A percentile compares a stretch with the other conserved stretches of the same genome.
These are phyloP conservation scores for Phanerotoma sp. DNA, from an alignment of 2,888 invertebrate genomes.

Conservation along the genomic window DNA sequence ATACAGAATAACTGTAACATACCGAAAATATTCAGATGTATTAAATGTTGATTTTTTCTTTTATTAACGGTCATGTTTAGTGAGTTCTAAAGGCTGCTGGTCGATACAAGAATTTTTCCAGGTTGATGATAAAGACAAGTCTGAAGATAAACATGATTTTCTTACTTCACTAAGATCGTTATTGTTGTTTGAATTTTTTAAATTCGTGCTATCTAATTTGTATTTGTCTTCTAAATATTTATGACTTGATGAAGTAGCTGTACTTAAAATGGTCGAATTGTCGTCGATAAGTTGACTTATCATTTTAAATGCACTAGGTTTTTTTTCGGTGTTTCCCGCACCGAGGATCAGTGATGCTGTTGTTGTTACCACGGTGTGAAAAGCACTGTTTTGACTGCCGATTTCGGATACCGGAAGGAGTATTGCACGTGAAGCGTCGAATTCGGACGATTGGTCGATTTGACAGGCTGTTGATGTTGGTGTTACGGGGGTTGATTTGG, in stretches of 20 bases:
- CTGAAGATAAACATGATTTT: no score
- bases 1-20: no score
- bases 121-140: no score
- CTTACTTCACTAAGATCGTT: no score
- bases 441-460: constrained; percentile 42
- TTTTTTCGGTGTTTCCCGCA: constrained; percentile 39
- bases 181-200: constrained; percentile 39
- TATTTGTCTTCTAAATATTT: not conserved
- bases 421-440: constrained; percentile 50
- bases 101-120: constrained; percentile 55
- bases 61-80: constrained; percentile 70
- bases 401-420: constrained; percentile 62
- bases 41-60: constrained; percentile 17
- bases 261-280: constrained; percentile 39
- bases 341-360: constrained; percentile 46
- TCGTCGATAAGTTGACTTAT: constrained; percentile 54
- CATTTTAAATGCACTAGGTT: constrained; percentile 55
- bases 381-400: constrained; percentile 91
- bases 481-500: constrained; percentile 50
- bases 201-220: constrained; percentile 23
- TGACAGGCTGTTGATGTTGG: constrained; percentile 53
- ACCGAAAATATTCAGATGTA: no score
- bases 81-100: constrained; percentile 69
- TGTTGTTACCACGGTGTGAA: constrained; percentile 72
- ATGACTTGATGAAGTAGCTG: constrained; percentile 30